Percentiles rank a stretch among this genome's conserved stretches.
Conservation (phyloP, 2,888 invertebrate genomes). For the Arrhopalites spinosus region DNA sequence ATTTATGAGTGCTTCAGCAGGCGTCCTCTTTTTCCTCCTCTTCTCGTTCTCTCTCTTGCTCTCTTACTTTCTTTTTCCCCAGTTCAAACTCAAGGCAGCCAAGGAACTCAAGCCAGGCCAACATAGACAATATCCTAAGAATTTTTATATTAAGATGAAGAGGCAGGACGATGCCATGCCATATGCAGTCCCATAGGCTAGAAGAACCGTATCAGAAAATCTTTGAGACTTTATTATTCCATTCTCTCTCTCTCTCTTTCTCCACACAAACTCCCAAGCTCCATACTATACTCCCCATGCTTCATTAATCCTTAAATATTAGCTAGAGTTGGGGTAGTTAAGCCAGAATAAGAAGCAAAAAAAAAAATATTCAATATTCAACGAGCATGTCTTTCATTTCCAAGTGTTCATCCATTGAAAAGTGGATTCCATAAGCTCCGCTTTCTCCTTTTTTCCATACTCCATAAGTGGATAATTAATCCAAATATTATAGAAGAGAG, state of each 20-base stretch:
- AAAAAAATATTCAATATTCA: constrained; percentile 28
- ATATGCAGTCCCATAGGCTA: constrained; percentile 1
- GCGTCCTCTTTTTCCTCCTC: constrained; percentile 21
- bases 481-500: too few species aligned
- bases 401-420: not conserved
- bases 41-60: not conserved
- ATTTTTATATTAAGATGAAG: constrained; percentile 50
- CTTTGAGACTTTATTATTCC: constrained; percentile 28
- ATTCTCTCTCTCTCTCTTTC: not conserved
- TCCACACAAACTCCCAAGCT: not conserved
- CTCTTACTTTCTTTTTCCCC: constrained; percentile 2
- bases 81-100: too few species aligned
- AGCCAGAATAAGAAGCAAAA: constrained; percentile 16
- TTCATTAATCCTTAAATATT: constrained; percentile 56
- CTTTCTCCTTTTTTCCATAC: constrained; percentile 4
- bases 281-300: constrained; percentile 40
- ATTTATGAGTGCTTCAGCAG: constrained; percentile 42
- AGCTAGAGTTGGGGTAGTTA: constrained; percentile 42
- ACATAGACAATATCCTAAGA: constrained; percentile 39
- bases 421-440: not conserved
- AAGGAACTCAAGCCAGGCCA: not conserved
- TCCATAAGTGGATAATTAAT: not conserved
- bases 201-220: constrained; percentile 7
- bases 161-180: constrained; percentile 7
- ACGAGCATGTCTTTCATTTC: constrained; percentile 1